Base-by-base conservation (phyloP, 2,888 invertebrate species). In the Trypoxylon attenuatum region DNA sequence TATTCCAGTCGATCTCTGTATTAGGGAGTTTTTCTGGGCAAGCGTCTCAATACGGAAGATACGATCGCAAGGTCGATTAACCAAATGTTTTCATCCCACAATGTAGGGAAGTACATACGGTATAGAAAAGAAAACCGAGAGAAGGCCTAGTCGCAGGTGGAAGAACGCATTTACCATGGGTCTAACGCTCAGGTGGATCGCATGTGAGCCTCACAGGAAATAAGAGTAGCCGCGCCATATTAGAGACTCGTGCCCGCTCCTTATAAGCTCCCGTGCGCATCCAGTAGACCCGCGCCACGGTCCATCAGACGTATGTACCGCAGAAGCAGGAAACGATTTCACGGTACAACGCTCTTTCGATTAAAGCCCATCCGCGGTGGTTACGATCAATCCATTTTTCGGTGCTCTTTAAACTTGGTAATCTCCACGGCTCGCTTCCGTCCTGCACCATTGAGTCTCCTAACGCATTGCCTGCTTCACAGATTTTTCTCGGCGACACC, bases 141-240 rank as follows among this genome's bases (percentile, higher is more conserved):
- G n/a, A n/a, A n/a, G n/a, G n/a, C n/a, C n/a, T n/a, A n/a, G n/a
- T n/a, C n/a, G n/a, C n/a, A n/a, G n/a, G n/a, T n/a, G n/a, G n/a
- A n/a, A n/a, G n/a, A n/a, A n/a, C n/a, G n/a, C n/a, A n/a, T n/a
- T n/a, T n/a, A n/a, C n/a, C n/a, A n/a, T n/a, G n/a, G n/a, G n/a
- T n/a, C n/a, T n/a, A n/a, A n/a, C n/a, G 16, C 39, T 71, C 72
- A 81, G 74, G 76, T 76, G 76, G 66, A 74, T 66, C 51, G 58
- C 72, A 70, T 51, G 69, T 72, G 67, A 64, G 49, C 27, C 13
- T 33, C 60, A 68, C 50, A 69, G 61, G 65, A 71, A 61, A 71
- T 52, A n/a, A n/a, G n/a, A n/a, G n/a, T n/a, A n/a, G n/a, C n/a
- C n/a, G n/a, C n/a, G n/a, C n/a, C n/a, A n/a, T n/a, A n/a, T n/a